A percentile compares a stretch with the other conserved stretches of the same genome.
These are phyloP conservation scores for Hyalella azteca DNA, from an alignment of 2,888 invertebrate genomes.

Conservation along the genomic window DNA sequence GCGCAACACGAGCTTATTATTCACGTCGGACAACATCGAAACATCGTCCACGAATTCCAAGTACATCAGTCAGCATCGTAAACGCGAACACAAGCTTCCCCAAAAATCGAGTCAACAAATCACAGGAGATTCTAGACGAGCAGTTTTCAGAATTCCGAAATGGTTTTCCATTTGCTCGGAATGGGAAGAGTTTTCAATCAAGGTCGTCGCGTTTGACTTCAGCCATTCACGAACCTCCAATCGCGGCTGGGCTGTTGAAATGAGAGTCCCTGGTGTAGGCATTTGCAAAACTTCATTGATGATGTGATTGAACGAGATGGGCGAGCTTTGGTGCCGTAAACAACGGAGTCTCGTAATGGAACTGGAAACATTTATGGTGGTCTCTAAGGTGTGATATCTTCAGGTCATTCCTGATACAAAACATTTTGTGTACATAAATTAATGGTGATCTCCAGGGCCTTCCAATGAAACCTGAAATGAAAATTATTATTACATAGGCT, in stretches of 20 bases:
- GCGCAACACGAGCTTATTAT: slow-evolving; percentile 2
- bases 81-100: background rate
- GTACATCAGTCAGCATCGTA: slow-evolving; percentile 24
- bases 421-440: no score
- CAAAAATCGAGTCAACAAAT: slow-evolving; percentile 29
- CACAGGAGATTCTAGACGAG: slow-evolving; percentile 15
- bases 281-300: background rate
- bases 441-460: no score
- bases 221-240: slow-evolving; percentile 7
- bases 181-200: slow-evolving; percentile 34
- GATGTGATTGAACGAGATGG: no score
- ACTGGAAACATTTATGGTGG: no score
- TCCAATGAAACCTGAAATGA: no score
- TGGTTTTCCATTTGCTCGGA: slow-evolving; percentile 31
- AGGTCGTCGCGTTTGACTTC: slow-evolving; percentile 21
- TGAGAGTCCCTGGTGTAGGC: background rate
- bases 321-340: background rate
- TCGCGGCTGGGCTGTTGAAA: slow-evolving; percentile 4
- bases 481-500: no score
- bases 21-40: slow-evolving; percentile 27
- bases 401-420: no score
- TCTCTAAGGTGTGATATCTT: no score
- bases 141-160: slow-evolving; percentile 30
- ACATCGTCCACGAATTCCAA: background rate
- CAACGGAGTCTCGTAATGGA: no score